Evolutionary conservation across 2,113 vertebrate genomes (phyloP).

Genomic region (Puffinus mauretanicus): DNA sequence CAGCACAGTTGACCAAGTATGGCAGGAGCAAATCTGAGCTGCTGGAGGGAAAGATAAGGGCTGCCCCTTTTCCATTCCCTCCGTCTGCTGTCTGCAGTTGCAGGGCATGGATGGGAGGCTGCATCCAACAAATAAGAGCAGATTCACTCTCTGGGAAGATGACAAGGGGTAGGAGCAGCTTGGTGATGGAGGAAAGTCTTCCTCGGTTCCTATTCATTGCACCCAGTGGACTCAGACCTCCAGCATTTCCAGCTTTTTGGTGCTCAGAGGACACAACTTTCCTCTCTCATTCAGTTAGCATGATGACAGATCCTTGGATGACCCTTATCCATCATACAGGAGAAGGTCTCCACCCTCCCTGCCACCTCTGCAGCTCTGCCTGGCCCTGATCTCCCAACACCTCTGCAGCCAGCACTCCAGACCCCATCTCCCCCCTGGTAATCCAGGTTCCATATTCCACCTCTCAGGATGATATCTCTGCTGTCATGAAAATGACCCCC

Average conservation of each 20-base stretch:
- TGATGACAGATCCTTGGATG: not conserved
- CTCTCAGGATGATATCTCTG: not conserved
- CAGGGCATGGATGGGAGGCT: not conserved
- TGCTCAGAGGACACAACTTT: not conserved
- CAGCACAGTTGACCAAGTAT: rapidly evolving
- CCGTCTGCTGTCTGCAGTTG: not conserved
- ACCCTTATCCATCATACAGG: not conserved
- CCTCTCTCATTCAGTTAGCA: not conserved
- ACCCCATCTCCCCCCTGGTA: rapidly evolving
- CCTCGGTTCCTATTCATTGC: not conserved
- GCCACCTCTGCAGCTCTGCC: not conserved
- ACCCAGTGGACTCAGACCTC: not conserved
- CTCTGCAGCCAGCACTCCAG: not conserved
- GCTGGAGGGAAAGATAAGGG: not conserved
- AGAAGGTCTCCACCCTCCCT: not conserved
- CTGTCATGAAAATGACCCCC: not conserved
- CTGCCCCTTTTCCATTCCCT: not conserved
- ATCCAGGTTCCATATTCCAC: not conserved
- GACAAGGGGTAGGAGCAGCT: not conserved
- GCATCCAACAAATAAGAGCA: not conserved
- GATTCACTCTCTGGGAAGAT: not conserved
- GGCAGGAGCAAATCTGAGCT: not conserved
- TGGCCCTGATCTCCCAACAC: not conserved
- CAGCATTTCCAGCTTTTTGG: not conserved
- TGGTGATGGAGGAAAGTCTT: not conserved